Evolutionary conservation across 64 coral and sea anemone species (phyloP), one percentile per base, ranked within the genome.

Genomic region (Dendronephthya gigantea): DNA sequence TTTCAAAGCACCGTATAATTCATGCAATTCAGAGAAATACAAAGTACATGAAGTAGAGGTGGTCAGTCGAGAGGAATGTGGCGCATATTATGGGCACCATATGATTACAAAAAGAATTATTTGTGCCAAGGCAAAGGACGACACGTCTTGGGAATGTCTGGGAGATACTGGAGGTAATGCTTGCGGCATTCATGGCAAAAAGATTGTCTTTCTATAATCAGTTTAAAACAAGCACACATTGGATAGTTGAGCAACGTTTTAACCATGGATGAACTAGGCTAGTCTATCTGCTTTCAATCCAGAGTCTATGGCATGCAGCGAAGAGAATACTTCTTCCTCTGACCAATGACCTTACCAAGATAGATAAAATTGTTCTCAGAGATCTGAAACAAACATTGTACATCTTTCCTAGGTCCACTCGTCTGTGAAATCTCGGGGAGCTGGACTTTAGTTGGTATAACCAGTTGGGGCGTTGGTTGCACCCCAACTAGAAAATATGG

Each of bases 111-210:
- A 79, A 1, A 13, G 72, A 36, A 79, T 79, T 29, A 34, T 79
- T 79, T 79, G 72, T 79, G 72, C 72, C 72, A 36, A 39, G 72
- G 30, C 72, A 15, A 36, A 12, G 13, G 15, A 79, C 72, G 15
- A 79, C 3, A 79, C 32, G 30, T 36, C 32, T 9, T 0, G 31
- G 19, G 37, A 79, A 14, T 79, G 72, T 34, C 72, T 79, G 10
- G 72, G 72, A 79, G 72, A 79, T 8, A 79, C 72, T 33, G 72
- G 72, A 79, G 72, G 72, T 79, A 34, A 33, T 74, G 68, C 30
- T n/a, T n/a, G n/a, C n/a, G n/a, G n/a, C n/a, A n/a, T n/a, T n/a
- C n/a, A n/a, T n/a, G n/a, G n/a, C n/a, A n/a, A n/a, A n/a, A n/a
- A n/a, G n/a, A n/a, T n/a, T n/a, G n/a, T n/a, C n/a, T n/a, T n/a